phyloP scores from a whole-genome alignment of 92 coral and sea anemone genomes.

The Palythoa grandiflora region DNA sequence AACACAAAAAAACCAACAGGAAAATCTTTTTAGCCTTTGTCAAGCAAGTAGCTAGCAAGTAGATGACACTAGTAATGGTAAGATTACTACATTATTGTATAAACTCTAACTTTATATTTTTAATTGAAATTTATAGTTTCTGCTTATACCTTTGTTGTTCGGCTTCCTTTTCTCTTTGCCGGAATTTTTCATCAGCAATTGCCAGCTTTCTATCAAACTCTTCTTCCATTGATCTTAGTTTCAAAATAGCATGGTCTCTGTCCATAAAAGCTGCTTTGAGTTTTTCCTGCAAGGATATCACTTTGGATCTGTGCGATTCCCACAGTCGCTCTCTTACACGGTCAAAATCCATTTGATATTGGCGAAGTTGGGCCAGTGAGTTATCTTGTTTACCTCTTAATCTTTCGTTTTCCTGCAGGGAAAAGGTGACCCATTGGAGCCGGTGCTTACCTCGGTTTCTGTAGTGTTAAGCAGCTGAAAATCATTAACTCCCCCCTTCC shows the following conservation, averaged over 20 bases:
- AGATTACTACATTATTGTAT: too few species aligned
- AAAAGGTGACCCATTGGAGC: too few species aligned
- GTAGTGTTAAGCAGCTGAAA: too few species aligned
- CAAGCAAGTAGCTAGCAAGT: too few species aligned
- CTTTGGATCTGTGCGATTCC: constrained; percentile 12
- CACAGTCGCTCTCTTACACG: neutral
- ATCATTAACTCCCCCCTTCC: too few species aligned
- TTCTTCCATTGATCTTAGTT: neutral
- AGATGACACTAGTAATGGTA: too few species aligned
- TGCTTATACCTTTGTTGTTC: constrained; percentile 14
- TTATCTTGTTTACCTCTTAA: neutral
- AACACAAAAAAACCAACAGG: too few species aligned
- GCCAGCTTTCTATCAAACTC: constrained; percentile 16
- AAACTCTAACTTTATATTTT: too few species aligned
- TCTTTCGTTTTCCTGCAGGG: constrained; percentile 3
- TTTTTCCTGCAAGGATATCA: constrained; percentile 1
- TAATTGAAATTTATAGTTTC: neutral
- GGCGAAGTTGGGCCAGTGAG: neutral
- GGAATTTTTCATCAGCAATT: neutral
- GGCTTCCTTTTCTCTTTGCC: constrained; percentile 11
- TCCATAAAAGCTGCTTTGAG: constrained; percentile 15
- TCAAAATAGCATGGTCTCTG: neutral
- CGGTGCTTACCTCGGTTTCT: too few species aligned
- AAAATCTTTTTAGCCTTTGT: too few species aligned
- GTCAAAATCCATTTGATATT: constrained; percentile 23